Percentiles rank a stretch among this genome's conserved stretches.
Conservation (phyloP, 1,140 invertebrate genomes). For the Neotoxoptera formosana region DNA sequence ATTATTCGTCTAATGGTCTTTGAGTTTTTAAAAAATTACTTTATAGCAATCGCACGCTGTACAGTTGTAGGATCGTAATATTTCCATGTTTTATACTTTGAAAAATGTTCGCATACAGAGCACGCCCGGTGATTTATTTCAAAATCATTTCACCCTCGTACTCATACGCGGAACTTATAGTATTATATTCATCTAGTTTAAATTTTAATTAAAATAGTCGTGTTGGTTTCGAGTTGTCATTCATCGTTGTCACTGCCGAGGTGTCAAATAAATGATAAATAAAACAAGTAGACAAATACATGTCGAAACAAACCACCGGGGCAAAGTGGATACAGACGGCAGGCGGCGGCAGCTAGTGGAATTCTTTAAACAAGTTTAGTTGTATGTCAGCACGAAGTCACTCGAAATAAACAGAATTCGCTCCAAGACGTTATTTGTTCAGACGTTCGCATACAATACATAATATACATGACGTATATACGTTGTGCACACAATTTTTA, state of each 20-base stretch:
- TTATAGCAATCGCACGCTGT: background rate
- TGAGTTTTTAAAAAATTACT: background rate
- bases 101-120: background rate
- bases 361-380: conserved; percentile 5
- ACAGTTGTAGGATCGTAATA: background rate
- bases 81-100: background rate
- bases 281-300: background rate
- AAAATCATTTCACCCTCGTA: background rate
- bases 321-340: background rate
- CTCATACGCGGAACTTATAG: background rate
- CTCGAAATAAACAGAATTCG: background rate
- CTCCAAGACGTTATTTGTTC: background rate
- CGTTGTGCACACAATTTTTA: background rate
- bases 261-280: conserved; percentile 7
- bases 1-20: background rate
- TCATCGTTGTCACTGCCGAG: background rate
- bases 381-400: background rate
- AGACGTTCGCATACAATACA: background rate
- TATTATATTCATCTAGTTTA: conserved; percentile 2
- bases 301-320: background rate
- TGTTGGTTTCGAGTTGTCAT: background rate
- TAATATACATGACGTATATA: background rate
- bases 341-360: background rate
- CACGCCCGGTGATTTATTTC: background rate
- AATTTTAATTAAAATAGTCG: conserved; percentile 6